Conservation (phyloP, 2,797 vertebrate genomes). For the Enteromius radiatus region DNA sequence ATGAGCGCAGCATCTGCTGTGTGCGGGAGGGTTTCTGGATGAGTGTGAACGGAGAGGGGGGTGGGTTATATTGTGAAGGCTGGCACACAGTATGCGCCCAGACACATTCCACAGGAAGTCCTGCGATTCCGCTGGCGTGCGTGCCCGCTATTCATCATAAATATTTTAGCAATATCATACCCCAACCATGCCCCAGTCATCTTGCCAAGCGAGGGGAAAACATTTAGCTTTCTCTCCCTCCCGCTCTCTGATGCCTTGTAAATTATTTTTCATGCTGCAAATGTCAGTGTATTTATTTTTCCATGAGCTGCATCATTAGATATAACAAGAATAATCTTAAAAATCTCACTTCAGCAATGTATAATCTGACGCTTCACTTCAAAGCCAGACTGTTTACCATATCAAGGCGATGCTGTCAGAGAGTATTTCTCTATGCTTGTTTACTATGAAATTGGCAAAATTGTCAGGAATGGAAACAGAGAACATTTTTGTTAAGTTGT, state of each 20-base stretch:
- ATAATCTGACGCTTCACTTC: slow-evolving; percentile 67
- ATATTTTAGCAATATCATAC: slow-evolving; percentile 67
- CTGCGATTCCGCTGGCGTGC: slow-evolving; percentile 58
- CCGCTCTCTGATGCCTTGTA: slow-evolving; percentile 48
- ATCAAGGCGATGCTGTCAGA: slow-evolving; percentile 69
- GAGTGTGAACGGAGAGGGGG: slow-evolving; percentile 36
- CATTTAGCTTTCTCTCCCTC: slow-evolving; percentile 48
- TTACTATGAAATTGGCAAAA: slow-evolving; percentile 68
- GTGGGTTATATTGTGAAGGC: slow-evolving; percentile 55
- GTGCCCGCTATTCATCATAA: slow-evolving; percentile 63
- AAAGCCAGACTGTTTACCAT: slow-evolving; percentile 70
- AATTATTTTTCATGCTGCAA: slow-evolving; percentile 66
- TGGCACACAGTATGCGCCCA: slow-evolving; percentile 58
- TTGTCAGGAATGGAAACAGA: slow-evolving; percentile 65
- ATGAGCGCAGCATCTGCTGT: slow-evolving; percentile 76
- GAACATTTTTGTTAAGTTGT: slow-evolving; percentile 68
- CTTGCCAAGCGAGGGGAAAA: slow-evolving; percentile 59
- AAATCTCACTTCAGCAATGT: slow-evolving; percentile 67
- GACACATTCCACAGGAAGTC: slow-evolving; percentile 64
- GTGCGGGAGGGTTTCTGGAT: slow-evolving; percentile 55
- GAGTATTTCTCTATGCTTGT: slow-evolving; percentile 65
- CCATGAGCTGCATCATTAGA: slow-evolving; percentile 70
- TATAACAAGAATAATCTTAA: slow-evolving; percentile 70
- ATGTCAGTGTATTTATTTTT: slow-evolving; percentile 67
- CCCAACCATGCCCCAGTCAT: slow-evolving; percentile 64